Conservation (phyloP, 53 echinoderm and acorn worm genomes). For the Echinometra lucunter region DNA sequence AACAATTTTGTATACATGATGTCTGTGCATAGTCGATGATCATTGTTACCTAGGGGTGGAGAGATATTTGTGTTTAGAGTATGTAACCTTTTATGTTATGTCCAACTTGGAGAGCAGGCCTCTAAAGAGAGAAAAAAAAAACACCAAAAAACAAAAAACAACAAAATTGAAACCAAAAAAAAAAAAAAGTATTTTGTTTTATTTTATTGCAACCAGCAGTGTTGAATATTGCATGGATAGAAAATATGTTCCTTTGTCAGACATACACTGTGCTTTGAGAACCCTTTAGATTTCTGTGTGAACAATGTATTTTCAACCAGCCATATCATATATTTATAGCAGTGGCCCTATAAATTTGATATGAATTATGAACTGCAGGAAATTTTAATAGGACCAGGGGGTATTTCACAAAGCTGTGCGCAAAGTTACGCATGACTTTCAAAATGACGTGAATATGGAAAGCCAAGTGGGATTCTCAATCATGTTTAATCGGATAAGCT, state of each 20-base stretch:
- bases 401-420: too few relatives aligned
- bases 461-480: too few relatives aligned
- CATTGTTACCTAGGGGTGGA: slow-evolving; percentile 42
- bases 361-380: too few relatives aligned
- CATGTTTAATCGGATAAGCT: too few relatives aligned
- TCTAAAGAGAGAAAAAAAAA: slow-evolving; percentile 57
- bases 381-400: too few relatives aligned
- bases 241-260: background rate
- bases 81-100: slow-evolving; percentile 59
- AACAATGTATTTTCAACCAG: too few relatives aligned
- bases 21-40: slow-evolving; percentile 51
- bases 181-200: background rate
- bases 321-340: too few relatives aligned
- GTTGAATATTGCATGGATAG: slow-evolving; percentile 39
- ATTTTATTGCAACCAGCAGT: slow-evolving; percentile 14
- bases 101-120: slow-evolving; percentile 66
- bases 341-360: too few relatives aligned
- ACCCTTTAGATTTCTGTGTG: background rate
- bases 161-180: too few relatives aligned
- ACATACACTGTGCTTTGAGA: background rate
- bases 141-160: background rate
- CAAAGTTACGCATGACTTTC: too few relatives aligned
- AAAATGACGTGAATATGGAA: too few relatives aligned
- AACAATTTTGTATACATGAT: slow-evolving; percentile 49
- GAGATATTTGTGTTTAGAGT: slow-evolving; percentile 34